phyloP scores from a whole-genome alignment of 2,888 invertebrate genomes.

The Drosophila lacicola region DNA sequence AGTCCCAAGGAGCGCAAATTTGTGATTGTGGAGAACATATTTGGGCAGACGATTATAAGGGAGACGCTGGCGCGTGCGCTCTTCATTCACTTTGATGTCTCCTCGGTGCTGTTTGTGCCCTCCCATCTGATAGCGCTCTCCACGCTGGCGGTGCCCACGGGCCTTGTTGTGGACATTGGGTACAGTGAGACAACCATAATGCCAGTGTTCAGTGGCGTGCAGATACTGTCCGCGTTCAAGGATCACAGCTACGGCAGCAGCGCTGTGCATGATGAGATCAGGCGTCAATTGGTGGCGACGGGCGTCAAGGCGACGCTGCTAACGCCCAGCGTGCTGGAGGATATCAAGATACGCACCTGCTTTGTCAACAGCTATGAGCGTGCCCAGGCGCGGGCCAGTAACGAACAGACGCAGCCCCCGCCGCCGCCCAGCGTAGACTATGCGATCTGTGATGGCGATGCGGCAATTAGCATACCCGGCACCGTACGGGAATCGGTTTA shows the following conservation, averaged over 20 bases:
- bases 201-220: slow-evolving; percentile 94
- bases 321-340: slow-evolving; percentile 88
- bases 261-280: slow-evolving; percentile 89
- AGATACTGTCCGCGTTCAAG: slow-evolving; percentile 93
- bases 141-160: slow-evolving; percentile 92
- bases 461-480: slow-evolving; percentile 88
- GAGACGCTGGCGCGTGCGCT: slow-evolving; percentile 95
- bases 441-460: slow-evolving; percentile 88
- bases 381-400: slow-evolving; percentile 86
- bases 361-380: slow-evolving; percentile 93
- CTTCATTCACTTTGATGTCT: slow-evolving; percentile 96
- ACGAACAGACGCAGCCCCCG: slow-evolving; percentile 84
- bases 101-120: slow-evolving; percentile 93
- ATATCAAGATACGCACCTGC: slow-evolving; percentile 93
- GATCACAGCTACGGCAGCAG: slow-evolving; percentile 91
- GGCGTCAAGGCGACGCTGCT: slow-evolving; percentile 85
- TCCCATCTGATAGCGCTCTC: slow-evolving; percentile 93
- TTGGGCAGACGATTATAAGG: slow-evolving; percentile 92
- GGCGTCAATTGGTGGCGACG: slow-evolving; percentile 85
- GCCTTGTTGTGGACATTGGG: slow-evolving; percentile 95
- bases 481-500: slow-evolving; percentile 91
- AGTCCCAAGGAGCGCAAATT: slow-evolving; percentile 97
- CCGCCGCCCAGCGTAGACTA: slow-evolving; percentile 88
- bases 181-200: slow-evolving; percentile 93
- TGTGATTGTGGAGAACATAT: slow-evolving; percentile 95